Evolutionary conservation across 2,888 invertebrate species (phyloP).

Genomic region (Drosophila yooni): DNA sequence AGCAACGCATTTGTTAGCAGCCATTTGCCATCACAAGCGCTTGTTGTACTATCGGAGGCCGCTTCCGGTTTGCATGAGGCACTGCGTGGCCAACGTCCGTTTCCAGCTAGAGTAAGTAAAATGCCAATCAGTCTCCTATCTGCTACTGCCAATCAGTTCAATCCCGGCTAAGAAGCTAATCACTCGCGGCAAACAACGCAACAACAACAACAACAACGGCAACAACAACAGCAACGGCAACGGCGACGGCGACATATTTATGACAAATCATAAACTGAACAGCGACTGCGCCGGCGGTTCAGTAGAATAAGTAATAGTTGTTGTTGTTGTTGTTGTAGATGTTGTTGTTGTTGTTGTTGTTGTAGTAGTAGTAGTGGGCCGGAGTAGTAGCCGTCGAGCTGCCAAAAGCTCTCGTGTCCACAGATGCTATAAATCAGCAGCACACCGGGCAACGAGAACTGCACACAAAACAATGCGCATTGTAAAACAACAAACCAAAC

Average conservation of each 20-base stretch:
- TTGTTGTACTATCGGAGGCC: conserved; percentile 91
- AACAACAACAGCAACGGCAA: neutral
- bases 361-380: neutral
- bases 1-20: conserved; percentile 91
- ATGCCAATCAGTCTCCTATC: conserved; percentile 41
- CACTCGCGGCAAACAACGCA: neutral
- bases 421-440: conserved; percentile 78
- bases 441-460: conserved; percentile 71
- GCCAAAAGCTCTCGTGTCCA: conserved; percentile 65
- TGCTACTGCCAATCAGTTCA: conserved; percentile 27
- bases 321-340: neutral
- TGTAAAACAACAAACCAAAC: conserved; percentile 60
- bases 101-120: conserved; percentile 89
- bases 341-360: neutral
- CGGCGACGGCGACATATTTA: conserved; percentile 67
- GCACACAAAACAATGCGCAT: conserved; percentile 68
- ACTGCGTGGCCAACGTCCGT: conserved; percentile 90
- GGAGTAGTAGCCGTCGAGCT: conserved; percentile 24
- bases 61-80: conserved; percentile 91
- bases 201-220: neutral
- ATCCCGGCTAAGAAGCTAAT: conserved; percentile 4
- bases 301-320: conserved; percentile 2
- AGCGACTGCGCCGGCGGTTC: conserved; percentile 22
- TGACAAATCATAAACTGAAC: conserved; percentile 75
- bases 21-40: conserved; percentile 90